A percentile compares a stretch with the other conserved stretches of the same genome.
phyloP scores from a whole-genome alignment of 2,888 invertebrate genomes.

The Chouioia cunea region DNA sequence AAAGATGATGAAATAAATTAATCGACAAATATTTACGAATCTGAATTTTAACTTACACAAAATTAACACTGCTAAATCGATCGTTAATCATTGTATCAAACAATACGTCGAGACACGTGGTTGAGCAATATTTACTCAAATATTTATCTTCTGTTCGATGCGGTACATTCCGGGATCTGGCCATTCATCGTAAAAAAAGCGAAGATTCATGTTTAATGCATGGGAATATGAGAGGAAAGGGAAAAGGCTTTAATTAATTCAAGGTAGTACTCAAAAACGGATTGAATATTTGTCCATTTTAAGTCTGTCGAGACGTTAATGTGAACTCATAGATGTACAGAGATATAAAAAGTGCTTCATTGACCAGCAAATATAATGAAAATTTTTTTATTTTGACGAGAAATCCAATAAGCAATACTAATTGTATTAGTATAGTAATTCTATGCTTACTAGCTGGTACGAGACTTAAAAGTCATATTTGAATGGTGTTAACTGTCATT shows the following conservation, averaged over 20 bases:
- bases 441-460: constrained; percentile 1
- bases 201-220: constrained; percentile 35
- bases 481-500: constrained; percentile 5
- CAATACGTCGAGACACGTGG: too few relatives aligned
- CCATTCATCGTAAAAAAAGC: constrained; percentile 32
- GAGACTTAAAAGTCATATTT: constrained; percentile 24
- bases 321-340: neutral
- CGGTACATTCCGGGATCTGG: too few relatives aligned
- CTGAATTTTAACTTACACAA: too few relatives aligned
- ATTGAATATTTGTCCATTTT: constrained; percentile 10
- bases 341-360: constrained; percentile 8
- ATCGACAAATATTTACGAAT: too few relatives aligned
- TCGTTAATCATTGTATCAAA: too few relatives aligned
- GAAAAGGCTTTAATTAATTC: constrained; percentile 25
- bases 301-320: constrained; percentile 8
- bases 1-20: too few relatives aligned
- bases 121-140: too few relatives aligned
- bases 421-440: too few relatives aligned
- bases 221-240: constrained; percentile 6
- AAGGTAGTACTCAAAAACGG: constrained; percentile 15
- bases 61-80: too few relatives aligned
- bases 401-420: constrained; percentile 40
- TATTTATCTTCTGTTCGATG: too few relatives aligned
- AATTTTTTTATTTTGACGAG: constrained; percentile 26
- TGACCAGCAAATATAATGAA: constrained; percentile 1